Conservation (phyloP, 64 coral and sea anemone genomes). For the Cladopsammia gracilis region DNA sequence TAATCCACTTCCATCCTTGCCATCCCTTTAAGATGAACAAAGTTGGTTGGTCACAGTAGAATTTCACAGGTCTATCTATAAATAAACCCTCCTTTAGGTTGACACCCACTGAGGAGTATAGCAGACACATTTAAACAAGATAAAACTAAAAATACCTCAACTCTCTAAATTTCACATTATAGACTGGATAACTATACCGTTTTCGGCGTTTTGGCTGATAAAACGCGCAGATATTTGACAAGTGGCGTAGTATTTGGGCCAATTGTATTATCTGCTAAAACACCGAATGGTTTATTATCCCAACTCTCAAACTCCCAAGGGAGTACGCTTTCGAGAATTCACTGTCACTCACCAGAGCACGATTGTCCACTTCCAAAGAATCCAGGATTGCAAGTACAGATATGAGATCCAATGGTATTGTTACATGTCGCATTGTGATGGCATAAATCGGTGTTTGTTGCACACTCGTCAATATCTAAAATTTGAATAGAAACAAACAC, state of each 20-base stretch:
- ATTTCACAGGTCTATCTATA: too few species aligned
- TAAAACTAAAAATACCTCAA: too few species aligned
- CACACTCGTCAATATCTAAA: slow-evolving; percentile 9
- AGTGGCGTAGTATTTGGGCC: neutral
- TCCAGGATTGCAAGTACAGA: neutral
- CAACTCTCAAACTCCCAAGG: neutral
- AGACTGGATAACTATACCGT: neutral
- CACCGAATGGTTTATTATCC: neutral
- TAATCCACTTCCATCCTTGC: too few species aligned
- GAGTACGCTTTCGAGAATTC: neutral
- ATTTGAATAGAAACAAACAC: neutral
- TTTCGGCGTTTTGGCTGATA: neutral
- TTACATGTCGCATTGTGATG: neutral
- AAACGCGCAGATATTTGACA: neutral
- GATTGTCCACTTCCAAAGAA: neutral
- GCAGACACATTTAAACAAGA: too few species aligned
- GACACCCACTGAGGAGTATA: too few species aligned
- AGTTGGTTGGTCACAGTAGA: too few species aligned
- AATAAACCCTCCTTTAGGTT: too few species aligned
- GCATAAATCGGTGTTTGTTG: neutral
- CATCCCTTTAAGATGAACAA: too few species aligned
- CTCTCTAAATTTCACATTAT: neutral
- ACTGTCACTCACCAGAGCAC: neutral
- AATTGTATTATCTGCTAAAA: too few species aligned
- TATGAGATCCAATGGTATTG: neutral